Percentiles rank a stretch among this genome's conserved stretches.
phyloP scores from a whole-genome alignment of 2,113 vertebrate species.

The Piprites chloris region DNA sequence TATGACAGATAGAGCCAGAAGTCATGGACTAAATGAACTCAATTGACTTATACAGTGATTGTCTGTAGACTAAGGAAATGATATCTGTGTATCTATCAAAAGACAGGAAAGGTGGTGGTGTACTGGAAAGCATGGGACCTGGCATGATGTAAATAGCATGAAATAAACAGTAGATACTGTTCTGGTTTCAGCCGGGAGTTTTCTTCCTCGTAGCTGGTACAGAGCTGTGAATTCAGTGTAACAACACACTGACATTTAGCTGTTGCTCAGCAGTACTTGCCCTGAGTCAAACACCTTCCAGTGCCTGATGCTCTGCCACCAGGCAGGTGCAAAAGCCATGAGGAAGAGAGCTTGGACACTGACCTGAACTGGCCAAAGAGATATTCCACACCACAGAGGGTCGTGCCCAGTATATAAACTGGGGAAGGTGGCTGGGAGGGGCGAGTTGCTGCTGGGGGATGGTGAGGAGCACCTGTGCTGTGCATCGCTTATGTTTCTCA shows the following conservation, averaged over 20 bases:
- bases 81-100: not conserved
- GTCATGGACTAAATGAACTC: not conserved
- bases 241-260: not conserved
- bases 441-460: not conserved
- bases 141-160: not conserved
- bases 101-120: fast-evolving
- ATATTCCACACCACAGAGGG: not conserved
- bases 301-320: not conserved
- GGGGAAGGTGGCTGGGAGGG: not conserved
- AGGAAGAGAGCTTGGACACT: not conserved
- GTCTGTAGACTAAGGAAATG: not conserved
- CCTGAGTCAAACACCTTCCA: not conserved
- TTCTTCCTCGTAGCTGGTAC: not conserved
- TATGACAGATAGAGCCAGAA: not conserved
- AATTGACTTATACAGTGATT: not conserved
- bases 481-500: not conserved
- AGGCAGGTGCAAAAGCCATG: not conserved
- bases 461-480: not conserved
- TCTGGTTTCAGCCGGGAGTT: not conserved
- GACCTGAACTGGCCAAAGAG: not conserved
- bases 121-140: not conserved
- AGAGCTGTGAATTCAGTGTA: not conserved
- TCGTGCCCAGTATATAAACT: not conserved
- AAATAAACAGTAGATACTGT: not conserved
- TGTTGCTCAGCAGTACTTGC: not conserved